Percentiles rank a stretch among this genome's conserved stretches.
Evolutionary conservation across 2,888 invertebrate genomes (phyloP).

Genomic region (Apotomis betuletana): DNA sequence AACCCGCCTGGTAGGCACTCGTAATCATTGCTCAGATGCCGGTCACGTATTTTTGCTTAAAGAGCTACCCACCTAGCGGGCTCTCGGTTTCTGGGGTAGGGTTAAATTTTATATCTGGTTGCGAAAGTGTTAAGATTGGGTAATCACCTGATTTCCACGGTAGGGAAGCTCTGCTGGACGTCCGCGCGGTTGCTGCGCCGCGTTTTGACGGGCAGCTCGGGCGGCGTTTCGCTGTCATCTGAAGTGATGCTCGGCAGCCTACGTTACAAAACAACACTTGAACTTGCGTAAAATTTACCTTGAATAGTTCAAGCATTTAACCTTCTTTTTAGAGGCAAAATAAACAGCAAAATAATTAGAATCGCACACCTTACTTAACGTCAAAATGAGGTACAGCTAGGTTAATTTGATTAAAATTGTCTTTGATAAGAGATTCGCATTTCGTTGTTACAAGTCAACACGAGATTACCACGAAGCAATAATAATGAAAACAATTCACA

Average conservation of each 20-base stretch:
- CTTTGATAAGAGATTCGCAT: no score
- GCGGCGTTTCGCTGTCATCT: slow-evolving; percentile 81
- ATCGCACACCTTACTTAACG: slow-evolving; percentile 4
- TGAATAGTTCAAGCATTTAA: slow-evolving; percentile 3
- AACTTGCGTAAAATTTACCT: slow-evolving; percentile 25
- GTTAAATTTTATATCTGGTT: no score
- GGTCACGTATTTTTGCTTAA: no score
- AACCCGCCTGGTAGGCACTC: no score
- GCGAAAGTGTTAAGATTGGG: background rate
- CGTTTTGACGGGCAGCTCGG: slow-evolving; percentile 85
- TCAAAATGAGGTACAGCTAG: background rate
- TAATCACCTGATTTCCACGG: slow-evolving; percentile 71
- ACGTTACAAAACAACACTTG: slow-evolving; percentile 23
- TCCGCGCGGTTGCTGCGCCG: slow-evolving; percentile 76
- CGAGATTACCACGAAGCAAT: slow-evolving; percentile 36
- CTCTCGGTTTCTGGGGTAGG: no score
- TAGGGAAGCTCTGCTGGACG: slow-evolving; percentile 77
- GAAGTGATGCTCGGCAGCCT: slow-evolving; percentile 77
- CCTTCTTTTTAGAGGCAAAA: slow-evolving; percentile 18
- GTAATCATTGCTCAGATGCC: no score
- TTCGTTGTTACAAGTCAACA: slow-evolving; percentile 29
- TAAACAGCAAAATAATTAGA: slow-evolving; percentile 16
- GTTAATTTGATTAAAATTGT: background rate
- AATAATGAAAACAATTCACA: slow-evolving; percentile 39
- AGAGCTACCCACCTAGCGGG: no score